Base-by-base conservation (phyloP, 2,113 vertebrate genomes). In the Donacobius atricapilla region DNA sequence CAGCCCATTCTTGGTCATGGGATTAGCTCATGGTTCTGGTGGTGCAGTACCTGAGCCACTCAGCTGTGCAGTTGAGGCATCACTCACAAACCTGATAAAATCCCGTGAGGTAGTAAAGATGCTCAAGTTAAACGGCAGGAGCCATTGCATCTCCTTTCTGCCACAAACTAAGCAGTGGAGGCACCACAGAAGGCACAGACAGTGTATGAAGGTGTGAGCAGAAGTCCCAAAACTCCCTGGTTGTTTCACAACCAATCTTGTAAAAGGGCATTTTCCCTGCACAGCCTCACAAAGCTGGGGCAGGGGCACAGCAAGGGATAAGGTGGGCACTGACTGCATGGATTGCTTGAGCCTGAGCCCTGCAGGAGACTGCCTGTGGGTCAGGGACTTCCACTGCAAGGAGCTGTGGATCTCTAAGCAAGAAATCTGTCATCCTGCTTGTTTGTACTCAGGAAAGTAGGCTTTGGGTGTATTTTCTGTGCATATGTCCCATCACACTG, bases 1-100 rank as follows among this genome's bases (percentile, higher is more conserved):
- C 57, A 64, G 20, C 30, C 48, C 0, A 0, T 47, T 82, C 33
- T 60, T 6, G 9, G 42, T 50, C 11, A 40, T 1, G 1, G 60
- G 37, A 61, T 51, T 35, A 50, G 63, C 24, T 40, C 30, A 13
- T 24, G 47, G 57, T 57, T 51, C 69, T 56, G 45, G 27, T 68
- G 33, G 35, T 48, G 54, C 30, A 63, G 82, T 33, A n/a, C 30
- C 48, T 4, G 7, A 68, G 72, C 45, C 24, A 15, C 44, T 51
- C 50, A 42, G 56, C 54, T 5, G 0, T n/a, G 31, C 71, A 60
- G 35, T 21, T 84, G 65, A 40, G 86, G 31, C 3, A 8, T 70
- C 47, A 28, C n/a, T 66, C 86, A 75, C 75, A 78, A 65, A 75
- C 31, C 47, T 71, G 51, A 61, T 39, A 69, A 82, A 79, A 78